Evolutionary conservation across 1,140 invertebrate species (phyloP).

Genomic region (Drosophila busckii): DNA sequence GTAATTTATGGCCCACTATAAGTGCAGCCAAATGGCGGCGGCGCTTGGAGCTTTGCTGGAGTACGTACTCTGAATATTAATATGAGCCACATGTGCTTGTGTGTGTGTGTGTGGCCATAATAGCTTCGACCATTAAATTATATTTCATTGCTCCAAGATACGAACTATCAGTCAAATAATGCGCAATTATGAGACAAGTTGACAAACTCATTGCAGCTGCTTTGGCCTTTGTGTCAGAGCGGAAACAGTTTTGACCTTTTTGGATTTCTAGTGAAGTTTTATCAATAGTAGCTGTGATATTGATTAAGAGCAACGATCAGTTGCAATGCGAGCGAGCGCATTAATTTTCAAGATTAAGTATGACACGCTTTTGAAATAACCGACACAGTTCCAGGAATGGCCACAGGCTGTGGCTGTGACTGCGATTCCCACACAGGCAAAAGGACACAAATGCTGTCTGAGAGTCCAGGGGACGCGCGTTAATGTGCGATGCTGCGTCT

Average conservation of each 20-base stretch:
- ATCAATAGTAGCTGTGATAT: constrained; percentile 53
- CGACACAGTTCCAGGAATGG: constrained; percentile 56
- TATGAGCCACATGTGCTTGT: constrained; percentile 17
- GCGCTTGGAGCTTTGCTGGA: background rate
- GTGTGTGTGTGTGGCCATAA: constrained; percentile 17
- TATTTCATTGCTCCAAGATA: constrained; percentile 27
- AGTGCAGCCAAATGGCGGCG: constrained; percentile 44
- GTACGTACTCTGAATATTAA: constrained; percentile 32
- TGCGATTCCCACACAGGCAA: constrained; percentile 45
- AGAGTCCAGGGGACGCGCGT: constrained; percentile 31
- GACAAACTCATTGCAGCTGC: constrained; percentile 10
- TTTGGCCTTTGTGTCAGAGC: constrained; percentile 19
- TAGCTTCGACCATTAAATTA: constrained; percentile 29
- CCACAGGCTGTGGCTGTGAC: background rate
- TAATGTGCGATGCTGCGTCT: constrained; percentile 75
- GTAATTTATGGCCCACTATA: constrained; percentile 60
- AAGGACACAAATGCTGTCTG: background rate
- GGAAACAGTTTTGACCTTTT: too few species aligned
- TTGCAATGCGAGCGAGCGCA: constrained; percentile 19
- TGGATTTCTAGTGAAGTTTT: too few species aligned
- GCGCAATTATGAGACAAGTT: background rate
- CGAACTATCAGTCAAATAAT: constrained; percentile 12
- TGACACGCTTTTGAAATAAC: constrained; percentile 62
- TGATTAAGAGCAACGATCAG: constrained; percentile 37
- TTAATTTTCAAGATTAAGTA: constrained; percentile 40